These are phyloP conservation scores for Dromiciops gliroides DNA, from an alignment of 2,113 vertebrate genomes.

Conservation along the genomic window DNA sequence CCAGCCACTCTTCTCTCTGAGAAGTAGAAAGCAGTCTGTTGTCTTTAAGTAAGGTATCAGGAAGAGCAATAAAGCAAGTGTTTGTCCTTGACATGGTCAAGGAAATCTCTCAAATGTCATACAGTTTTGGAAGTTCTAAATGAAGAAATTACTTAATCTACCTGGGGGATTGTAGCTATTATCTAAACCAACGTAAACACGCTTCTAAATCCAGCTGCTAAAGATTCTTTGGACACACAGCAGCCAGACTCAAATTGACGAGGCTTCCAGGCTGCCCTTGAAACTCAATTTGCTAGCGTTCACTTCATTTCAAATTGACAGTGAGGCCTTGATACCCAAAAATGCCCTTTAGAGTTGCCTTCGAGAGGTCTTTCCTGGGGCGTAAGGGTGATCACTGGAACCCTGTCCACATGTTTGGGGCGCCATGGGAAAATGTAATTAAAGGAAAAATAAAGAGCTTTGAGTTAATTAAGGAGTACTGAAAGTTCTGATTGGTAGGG, in stretches of 20 bases:
- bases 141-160: slow-evolving; percentile 83
- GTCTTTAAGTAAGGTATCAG: slow-evolving; percentile 58
- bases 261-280: slow-evolving; percentile 79
- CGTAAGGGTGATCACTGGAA: background rate
- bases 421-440: background rate
- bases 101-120: slow-evolving; percentile 76
- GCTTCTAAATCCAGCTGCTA: slow-evolving; percentile 66
- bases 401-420: slow-evolving; percentile 12
- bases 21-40: slow-evolving; percentile 48
- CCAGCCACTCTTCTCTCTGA: slow-evolving; percentile 38
- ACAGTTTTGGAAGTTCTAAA: slow-evolving; percentile 77
- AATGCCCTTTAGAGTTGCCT: slow-evolving; percentile 64
- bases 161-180: slow-evolving; percentile 79
- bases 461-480: background rate
- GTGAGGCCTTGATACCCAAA: slow-evolving; percentile 16
- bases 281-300: slow-evolving; percentile 82
- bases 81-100: slow-evolving; percentile 74
- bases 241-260: slow-evolving; percentile 74
- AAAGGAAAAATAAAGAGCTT: background rate
- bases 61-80: slow-evolving; percentile 14
- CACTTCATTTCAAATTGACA: slow-evolving; percentile 80
- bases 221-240: slow-evolving; percentile 47
- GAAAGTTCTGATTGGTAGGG: background rate
- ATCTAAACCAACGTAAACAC: slow-evolving; percentile 77
- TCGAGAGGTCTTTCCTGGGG: slow-evolving; percentile 14